Conservation (phyloP, 2,888 invertebrate species). For the Mimas tiliae region DNA sequence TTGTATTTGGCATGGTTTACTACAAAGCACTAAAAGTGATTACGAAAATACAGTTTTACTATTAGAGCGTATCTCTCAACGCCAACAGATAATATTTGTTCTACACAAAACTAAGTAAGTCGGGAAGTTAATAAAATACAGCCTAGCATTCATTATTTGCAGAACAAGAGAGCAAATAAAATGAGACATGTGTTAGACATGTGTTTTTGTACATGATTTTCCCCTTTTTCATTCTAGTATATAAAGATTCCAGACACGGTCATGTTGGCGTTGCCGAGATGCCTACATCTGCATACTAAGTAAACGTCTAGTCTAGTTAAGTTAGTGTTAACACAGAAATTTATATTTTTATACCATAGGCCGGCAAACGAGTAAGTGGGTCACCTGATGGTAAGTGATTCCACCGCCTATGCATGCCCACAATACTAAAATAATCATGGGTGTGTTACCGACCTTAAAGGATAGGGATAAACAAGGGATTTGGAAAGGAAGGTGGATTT, state of each 20-base stretch:
- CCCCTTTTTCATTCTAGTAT: slow-evolving; percentile 48
- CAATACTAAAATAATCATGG: too few species aligned
- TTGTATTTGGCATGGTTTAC: slow-evolving; percentile 56
- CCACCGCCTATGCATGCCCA: too few species aligned
- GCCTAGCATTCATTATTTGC: slow-evolving; percentile 55
- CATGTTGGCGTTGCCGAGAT: slow-evolving; percentile 28
- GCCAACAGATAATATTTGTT: slow-evolving; percentile 56
- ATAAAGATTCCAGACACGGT: slow-evolving; percentile 35
- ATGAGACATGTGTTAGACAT: slow-evolving; percentile 43
- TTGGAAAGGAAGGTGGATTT: too few species aligned
- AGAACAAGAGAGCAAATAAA: slow-evolving; percentile 54
- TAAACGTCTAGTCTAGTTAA: slow-evolving; percentile 5
- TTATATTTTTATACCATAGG: too few species aligned
- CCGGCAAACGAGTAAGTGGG: too few species aligned
- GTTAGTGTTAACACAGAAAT: too few species aligned
- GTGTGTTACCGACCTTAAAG: too few species aligned
- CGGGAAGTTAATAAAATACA: slow-evolving; percentile 63
- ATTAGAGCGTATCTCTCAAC: slow-evolving; percentile 44
- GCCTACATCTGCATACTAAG: slow-evolving; percentile 21
- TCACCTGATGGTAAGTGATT: too few species aligned
- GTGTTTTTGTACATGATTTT: slow-evolving; percentile 47
- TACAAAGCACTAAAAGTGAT: slow-evolving; percentile 52
- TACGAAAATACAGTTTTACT: slow-evolving; percentile 38
- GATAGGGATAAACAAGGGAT: too few species aligned
- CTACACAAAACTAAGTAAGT: slow-evolving; percentile 50